These are phyloP conservation scores for Camelus bactrianus DNA, from an alignment of 2,113 vertebrate species.

Conservation along the genomic window DNA sequence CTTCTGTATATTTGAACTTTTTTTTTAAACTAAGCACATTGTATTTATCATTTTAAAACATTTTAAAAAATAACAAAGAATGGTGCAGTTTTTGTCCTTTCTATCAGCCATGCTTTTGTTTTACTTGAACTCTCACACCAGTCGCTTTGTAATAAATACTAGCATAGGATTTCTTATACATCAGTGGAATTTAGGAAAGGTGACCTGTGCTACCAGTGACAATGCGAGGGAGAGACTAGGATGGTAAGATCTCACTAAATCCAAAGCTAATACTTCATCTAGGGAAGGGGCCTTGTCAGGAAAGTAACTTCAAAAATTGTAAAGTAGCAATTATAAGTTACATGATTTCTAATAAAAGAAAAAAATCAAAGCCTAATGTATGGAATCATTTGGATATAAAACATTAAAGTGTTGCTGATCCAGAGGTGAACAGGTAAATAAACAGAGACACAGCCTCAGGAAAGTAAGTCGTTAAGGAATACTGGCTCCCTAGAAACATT, in stretches of 20 bases:
- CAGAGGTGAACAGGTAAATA: neutral
- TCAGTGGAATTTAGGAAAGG: neutral
- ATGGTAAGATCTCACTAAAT: neutral
- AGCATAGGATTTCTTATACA: neutral
- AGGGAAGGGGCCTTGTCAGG: neutral
- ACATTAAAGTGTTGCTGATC: neutral
- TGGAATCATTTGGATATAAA: neutral
- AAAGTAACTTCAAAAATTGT: neutral
- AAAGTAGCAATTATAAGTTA: neutral
- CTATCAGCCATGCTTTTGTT: conserved; percentile 12
- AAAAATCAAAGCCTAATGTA: neutral
- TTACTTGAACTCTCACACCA: neutral
- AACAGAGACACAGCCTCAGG: neutral
- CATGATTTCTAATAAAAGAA: neutral
- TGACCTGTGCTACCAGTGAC: neutral
- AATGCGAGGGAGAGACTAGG: neutral
- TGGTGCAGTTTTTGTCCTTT: neutral
- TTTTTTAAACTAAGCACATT: neutral
- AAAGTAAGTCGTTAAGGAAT: neutral
- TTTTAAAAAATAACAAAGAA: neutral
- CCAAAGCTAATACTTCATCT: neutral
- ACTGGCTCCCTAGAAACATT: neutral
- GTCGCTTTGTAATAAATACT: neutral
- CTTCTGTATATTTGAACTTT: neutral
- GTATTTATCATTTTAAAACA: neutral